These are phyloP conservation scores for Papilio protenor DNA, from an alignment of 2,888 invertebrate species.

Conservation along the genomic window DNA sequence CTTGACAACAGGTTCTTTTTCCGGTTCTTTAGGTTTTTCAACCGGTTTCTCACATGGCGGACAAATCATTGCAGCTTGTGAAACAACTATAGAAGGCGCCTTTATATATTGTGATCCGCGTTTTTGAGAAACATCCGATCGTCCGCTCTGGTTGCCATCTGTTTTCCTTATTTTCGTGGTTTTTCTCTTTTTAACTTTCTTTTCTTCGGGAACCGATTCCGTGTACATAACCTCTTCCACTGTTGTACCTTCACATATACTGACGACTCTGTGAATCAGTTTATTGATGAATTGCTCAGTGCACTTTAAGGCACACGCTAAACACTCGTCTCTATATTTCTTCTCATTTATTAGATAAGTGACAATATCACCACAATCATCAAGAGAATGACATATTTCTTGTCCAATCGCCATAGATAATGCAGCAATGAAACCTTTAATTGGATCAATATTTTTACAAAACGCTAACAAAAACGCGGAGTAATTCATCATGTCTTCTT, in stretches of 20 bases:
- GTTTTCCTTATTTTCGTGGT: constrained; percentile 57
- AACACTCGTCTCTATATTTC: constrained; percentile 68
- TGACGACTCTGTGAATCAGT: constrained; percentile 64
- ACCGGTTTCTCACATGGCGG: constrained; percentile 65
- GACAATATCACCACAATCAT: constrained; percentile 79
- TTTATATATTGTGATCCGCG: constrained; percentile 54
- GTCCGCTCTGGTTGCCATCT: constrained; percentile 64
- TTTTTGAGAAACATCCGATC: constrained; percentile 58
- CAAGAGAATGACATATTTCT: constrained; percentile 74
- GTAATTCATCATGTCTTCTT: constrained; percentile 82
- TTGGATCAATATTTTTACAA: constrained; percentile 83
- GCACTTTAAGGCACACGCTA: constrained; percentile 69
- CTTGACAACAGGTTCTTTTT: constrained; percentile 52
- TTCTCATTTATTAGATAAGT: constrained; percentile 70
- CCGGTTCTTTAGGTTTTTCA: constrained; percentile 53
- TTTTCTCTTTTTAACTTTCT: constrained; percentile 66
- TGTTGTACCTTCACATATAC: constrained; percentile 69
- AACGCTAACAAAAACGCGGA: constrained; percentile 86
- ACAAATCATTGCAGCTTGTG: constrained; percentile 69
- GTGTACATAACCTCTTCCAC: constrained; percentile 67
- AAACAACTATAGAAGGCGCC: constrained; percentile 49
- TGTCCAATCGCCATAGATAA: constrained; percentile 83
- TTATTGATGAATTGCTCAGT: constrained; percentile 65
- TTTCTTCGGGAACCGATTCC: constrained; percentile 58
- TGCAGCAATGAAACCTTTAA: constrained; percentile 84